Percentiles rank a stretch among this genome's conserved stretches.
phyloP scores from a whole-genome alignment of 2,888 invertebrate species.

The Leucophenga montana region DNA sequence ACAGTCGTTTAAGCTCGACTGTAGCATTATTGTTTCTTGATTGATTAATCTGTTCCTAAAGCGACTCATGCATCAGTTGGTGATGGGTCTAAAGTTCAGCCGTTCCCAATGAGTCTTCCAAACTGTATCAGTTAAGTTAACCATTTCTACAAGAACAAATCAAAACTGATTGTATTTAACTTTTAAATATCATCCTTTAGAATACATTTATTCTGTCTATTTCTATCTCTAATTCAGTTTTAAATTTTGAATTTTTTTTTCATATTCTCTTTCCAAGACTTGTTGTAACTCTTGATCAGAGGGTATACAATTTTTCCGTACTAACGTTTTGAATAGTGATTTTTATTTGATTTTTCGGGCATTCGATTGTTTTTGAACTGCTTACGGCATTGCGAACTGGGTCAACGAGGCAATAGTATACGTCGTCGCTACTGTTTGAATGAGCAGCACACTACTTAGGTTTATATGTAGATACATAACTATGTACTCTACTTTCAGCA shows the following conservation, averaged over 20 bases:
- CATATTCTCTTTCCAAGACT: background rate
- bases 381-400: constrained; percentile 39
- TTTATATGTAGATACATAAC: too few species aligned
- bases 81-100: too few species aligned
- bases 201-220: too few species aligned
- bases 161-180: too few species aligned
- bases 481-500: background rate
- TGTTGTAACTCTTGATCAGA: background rate
- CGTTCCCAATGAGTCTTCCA: too few species aligned
- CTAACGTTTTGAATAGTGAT: constrained; percentile 26
- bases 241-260: background rate
- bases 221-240: background rate
- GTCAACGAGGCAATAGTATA: constrained; percentile 43
- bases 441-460: background rate
- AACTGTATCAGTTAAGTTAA: too few species aligned
- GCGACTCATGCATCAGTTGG: too few species aligned
- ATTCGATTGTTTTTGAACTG: background rate
- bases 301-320: constrained; percentile 34
- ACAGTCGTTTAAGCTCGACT: too few species aligned
- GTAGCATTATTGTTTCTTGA: too few species aligned
- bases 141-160: too few species aligned
- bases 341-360: background rate
- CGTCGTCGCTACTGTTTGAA: background rate
- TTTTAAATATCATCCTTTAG: too few species aligned
- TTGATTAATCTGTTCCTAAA: too few species aligned